phyloP scores from a whole-genome alignment of 2,113 vertebrate species.

The Uria lomvia region DNA sequence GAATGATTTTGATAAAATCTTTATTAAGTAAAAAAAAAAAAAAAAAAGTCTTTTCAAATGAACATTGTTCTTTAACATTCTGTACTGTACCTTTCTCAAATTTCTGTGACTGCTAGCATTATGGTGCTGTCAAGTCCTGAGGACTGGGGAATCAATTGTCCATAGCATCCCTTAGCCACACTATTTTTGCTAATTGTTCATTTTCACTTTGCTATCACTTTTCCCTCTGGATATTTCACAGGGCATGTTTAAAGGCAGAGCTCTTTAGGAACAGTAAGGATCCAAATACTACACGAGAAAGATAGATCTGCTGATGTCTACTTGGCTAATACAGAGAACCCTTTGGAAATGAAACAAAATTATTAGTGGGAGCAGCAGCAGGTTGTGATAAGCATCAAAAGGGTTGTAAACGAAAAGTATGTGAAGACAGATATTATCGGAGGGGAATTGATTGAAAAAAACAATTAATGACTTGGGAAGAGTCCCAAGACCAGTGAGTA shows the following conservation, averaged over 20 bases:
- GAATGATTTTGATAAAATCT: not conserved
- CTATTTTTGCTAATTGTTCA: not conserved
- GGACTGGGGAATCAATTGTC: not conserved
- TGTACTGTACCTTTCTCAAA: not conserved
- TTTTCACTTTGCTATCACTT: not conserved
- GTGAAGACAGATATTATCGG: not conserved
- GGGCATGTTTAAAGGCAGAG: not conserved
- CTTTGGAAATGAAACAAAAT: not conserved
- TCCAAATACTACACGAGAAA: not conserved
- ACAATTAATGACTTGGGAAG: not conserved
- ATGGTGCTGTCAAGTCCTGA: not conserved
- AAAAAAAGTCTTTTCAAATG: not conserved
- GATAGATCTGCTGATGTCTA: not conserved
- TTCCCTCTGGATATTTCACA: not conserved
- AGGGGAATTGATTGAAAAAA: not conserved
- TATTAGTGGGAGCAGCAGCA: not conserved
- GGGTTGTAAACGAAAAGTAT: not conserved
- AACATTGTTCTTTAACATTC: not conserved
- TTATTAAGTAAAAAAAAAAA: not conserved
- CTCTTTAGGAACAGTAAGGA: not conserved
- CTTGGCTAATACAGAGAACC: not conserved
- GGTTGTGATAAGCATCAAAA: not conserved
- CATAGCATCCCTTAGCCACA: accelerated
- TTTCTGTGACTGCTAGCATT: not conserved
- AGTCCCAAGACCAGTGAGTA: not conserved